Base-by-base conservation (phyloP, 2,888 invertebrate species). In the Eristalis arbustorum region DNA sequence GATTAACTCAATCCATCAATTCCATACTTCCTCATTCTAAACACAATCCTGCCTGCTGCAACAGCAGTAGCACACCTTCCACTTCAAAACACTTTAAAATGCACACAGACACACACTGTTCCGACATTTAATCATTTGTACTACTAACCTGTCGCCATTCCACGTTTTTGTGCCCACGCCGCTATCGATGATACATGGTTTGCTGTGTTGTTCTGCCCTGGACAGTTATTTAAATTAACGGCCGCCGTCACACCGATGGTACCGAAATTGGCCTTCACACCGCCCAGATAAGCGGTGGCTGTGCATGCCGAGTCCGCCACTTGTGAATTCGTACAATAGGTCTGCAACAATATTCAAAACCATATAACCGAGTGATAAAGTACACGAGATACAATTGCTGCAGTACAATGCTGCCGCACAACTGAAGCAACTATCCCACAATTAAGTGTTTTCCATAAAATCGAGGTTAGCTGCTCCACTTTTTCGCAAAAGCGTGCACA, bases 231-330 rank as follows among this genome's bases (percentile, higher is more conserved):
- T 2, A 94, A 92, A 67, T 92, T 93, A 0, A 96, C 96, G 0
- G 94, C 94, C 0, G 95, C 96, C 14, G 95, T 95, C 0, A 97
- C 94, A 14, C 97, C 97, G 49, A 97, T 93, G 0, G 96, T 96
- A 8, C 95, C 96, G 88, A 94, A 94, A 91, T 97, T 97, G 61
- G 95, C 95, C 92, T 97, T 97, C 0, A 96, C 95, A 0, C 97
- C 97, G 2, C 95, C 94, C 25, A 97, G 92, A 91, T 96, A 97
- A 0, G 97, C 97, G 0, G 97, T 97, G 0, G 96, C 96, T 1
- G 96, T 96, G 90, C 96, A 97, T 0, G 97, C 97, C 0, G 97
- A 97, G 90, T 98, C 98, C 0, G 97, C 95, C 0, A 97, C 97
- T 93, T 97, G 96, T 77, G 94, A 94, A 90, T 96, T 95, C 2